A percentile compares a stretch with the other conserved stretches of the same genome.
Conservation (phyloP, 2,113 vertebrate genomes). For the Oxyura jamaicensis region DNA sequence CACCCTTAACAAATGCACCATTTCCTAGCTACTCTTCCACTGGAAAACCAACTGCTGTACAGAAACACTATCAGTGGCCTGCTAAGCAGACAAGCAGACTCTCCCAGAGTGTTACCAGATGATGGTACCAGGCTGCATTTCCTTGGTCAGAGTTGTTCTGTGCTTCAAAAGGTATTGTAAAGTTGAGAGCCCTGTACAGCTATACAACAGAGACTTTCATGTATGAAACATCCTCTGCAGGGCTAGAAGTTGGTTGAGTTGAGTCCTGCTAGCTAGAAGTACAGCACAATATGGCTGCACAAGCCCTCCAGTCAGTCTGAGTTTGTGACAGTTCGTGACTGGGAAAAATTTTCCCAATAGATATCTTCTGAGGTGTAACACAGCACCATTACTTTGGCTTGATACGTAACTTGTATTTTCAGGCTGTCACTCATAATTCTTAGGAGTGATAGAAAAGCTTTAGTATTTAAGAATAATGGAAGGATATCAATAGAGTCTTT, state of each 20-base stretch:
- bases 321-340: background rate
- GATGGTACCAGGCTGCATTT: background rate
- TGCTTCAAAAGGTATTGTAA: background rate
- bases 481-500: background rate
- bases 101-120: background rate
- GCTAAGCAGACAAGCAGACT: fast-evolving
- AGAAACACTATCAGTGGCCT: background rate
- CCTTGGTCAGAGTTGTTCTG: background rate
- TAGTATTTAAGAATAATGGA: background rate
- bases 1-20: fast-evolving
- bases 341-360: background rate
- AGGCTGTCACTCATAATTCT: background rate
- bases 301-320: background rate
- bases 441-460: background rate
- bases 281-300: fast-evolving
- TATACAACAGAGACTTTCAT: background rate
- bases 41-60: background rate
- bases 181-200: fast-evolving
- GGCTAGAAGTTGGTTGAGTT: background rate
- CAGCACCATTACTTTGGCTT: background rate
- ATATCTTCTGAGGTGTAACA: background rate
- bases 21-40: background rate
- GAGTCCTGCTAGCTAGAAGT: background rate
- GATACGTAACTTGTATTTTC: background rate
- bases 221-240: fast-evolving